phyloP scores from a whole-genome alignment of 2,888 invertebrate species.

The Lasioglossum morio region DNA sequence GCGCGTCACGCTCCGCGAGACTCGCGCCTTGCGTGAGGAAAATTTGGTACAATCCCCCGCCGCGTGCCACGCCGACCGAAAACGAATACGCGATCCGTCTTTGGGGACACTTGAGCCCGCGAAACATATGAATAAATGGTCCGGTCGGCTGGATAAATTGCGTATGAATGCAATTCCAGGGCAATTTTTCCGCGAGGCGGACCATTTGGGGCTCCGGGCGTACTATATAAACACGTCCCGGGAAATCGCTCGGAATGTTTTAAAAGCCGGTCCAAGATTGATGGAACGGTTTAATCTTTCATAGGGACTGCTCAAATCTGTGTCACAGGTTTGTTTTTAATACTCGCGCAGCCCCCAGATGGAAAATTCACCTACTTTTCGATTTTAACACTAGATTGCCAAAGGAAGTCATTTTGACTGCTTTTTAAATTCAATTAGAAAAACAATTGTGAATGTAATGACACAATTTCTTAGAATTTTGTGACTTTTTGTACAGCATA shows the following conservation, averaged over 20 bases:
- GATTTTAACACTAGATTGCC: too few relatives aligned
- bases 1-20: slow-evolving; percentile 7
- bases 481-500: too few relatives aligned
- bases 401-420: too few relatives aligned
- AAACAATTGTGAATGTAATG: too few relatives aligned
- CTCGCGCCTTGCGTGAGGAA: slow-evolving; percentile 50
- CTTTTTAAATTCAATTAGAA: too few relatives aligned
- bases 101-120: slow-evolving; percentile 24
- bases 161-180: neutral
- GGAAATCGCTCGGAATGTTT: neutral
- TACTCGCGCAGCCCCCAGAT: neutral
- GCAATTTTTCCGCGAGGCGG: neutral
- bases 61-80: neutral
- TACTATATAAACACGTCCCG: neutral
- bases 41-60: slow-evolving; percentile 25
- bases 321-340: neutral
- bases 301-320: neutral
- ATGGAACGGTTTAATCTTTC: neutral
- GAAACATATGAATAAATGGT: slow-evolving; percentile 35
- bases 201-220: neutral
- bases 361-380: neutral
- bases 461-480: too few relatives aligned
- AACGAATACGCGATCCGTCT: slow-evolving; percentile 40
- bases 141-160: neutral
- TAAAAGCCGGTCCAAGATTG: neutral